Evolutionary conservation across 2,797 vertebrate genomes (phyloP).

Genomic region (Ciconia nigra): DNA sequence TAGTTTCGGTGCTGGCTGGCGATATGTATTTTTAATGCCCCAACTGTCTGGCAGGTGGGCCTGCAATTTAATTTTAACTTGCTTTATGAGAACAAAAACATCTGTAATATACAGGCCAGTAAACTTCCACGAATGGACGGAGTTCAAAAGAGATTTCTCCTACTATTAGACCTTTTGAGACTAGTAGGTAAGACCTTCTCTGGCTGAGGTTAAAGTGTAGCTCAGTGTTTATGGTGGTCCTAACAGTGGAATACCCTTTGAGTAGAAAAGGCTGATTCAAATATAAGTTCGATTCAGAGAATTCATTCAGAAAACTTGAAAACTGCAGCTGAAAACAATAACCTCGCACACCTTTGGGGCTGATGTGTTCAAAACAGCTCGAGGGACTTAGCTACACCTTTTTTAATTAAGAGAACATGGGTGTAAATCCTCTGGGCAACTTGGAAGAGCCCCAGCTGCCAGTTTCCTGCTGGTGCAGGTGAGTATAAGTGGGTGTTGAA

Average conservation of each 20-base stretch:
- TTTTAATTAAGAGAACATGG: not conserved
- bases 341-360: not conserved
- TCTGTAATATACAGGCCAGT: not conserved
- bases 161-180: not conserved
- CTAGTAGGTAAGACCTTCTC: not conserved
- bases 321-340: not conserved
- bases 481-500: not conserved
- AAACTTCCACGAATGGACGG: not conserved
- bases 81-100: not conserved
- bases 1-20: not conserved
- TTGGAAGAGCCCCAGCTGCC: not conserved
- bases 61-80: not conserved
- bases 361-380: not conserved
- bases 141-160: not conserved
- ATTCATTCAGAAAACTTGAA: not conserved
- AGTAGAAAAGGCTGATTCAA: not conserved
- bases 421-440: constrained; percentile 1
- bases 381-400: not conserved
- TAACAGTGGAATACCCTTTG: too few species aligned
- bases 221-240: not conserved
- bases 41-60: constrained; percentile 1
- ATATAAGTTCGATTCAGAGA: not conserved
- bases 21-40: not conserved
- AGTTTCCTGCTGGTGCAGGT: not conserved
- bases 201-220: not conserved